Base-by-base conservation (phyloP, 2,797 vertebrate species). In the Melanogrammus aeglefinus region DNA sequence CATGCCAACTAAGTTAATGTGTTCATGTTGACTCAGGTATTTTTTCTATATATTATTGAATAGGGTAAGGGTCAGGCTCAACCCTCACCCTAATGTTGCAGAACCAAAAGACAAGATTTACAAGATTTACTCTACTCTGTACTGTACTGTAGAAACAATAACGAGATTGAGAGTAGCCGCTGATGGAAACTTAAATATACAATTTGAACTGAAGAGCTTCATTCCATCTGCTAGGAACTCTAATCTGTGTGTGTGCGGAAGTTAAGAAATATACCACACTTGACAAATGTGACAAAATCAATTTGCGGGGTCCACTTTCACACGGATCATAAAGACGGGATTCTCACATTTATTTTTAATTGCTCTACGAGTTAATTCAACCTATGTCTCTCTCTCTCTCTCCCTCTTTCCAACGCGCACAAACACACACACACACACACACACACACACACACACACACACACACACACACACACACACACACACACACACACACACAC, bases 281-380 rank as follows among this genome's bases (percentile, higher is more conserved):
- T 63, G 57, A 21, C 29, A 71, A 44, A 24, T 31, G 29, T 72
- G 24, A 31, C 33, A 35, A 16, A 14, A 33, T 16, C 78, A 9
- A 38, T 47, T 33, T 63, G 63, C 29, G 9, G 21, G 47, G 47
- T 72, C 70, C 31, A 10, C 35, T 73, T 24, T 35, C 16, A 35
- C 36, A 39, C 12, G 10, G 39, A 72, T 57, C 51, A 35, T 27
- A 63, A 51, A 78, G 74, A 41, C 72, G 27, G 77, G 75, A 71
- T 66, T 74, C 75, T 82, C 73, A 71, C 27, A 27, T 41, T 41
- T 27, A 44, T 9, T 71, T 31, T 12, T 69, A 69, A 69, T 77
- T 81, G 78, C 80, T 84, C 70, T 73, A 73, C 70, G 77, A 75
- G 44, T 78, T 82, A 77, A 3, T 71, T 81, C 74, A 13, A 9